These are phyloP conservation scores for Euclidia mi DNA, from an alignment of 2,888 invertebrate species.

Conservation along the genomic window DNA sequence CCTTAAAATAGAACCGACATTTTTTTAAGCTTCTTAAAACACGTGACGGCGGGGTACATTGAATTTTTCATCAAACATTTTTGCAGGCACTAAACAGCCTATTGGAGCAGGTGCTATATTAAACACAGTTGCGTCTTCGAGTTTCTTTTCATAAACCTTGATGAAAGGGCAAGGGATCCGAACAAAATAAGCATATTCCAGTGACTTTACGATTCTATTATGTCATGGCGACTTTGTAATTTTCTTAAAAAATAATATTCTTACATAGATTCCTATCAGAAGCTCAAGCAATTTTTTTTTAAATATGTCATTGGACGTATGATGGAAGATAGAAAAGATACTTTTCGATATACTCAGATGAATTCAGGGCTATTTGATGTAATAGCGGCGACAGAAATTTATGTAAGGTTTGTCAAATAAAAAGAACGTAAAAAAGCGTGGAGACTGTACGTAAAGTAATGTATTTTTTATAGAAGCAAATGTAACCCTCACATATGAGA, in stretches of 20 bases:
- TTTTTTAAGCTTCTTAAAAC: conserved; percentile 3
- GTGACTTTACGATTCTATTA: conserved; percentile 37
- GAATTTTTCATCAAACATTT: conserved; percentile 26
- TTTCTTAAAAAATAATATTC: conserved; percentile 23
- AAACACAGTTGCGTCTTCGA: conserved; percentile 11
- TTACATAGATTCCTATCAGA: conserved; percentile 2
- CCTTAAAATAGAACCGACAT: background rate
- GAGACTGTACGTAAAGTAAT: conserved; percentile 3
- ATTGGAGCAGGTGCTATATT: conserved; percentile 27
- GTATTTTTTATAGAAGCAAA: conserved; percentile 8
- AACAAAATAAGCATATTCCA: conserved; percentile 26
- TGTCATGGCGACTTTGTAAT: conserved; percentile 33
- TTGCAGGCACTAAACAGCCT: conserved; percentile 7
- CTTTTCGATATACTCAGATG: background rate
- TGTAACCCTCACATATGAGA: conserved; percentile 1
- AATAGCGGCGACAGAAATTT: background rate
- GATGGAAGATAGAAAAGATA: background rate
- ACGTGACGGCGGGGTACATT: conserved; percentile 2
- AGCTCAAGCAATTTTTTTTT: background rate
- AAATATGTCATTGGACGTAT: background rate
- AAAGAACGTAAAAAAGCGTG: conserved; percentile 7
- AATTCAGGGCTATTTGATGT: background rate
- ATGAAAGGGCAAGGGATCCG: conserved; percentile 22
- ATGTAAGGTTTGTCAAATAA: conserved; percentile 9
- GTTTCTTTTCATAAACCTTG: conserved; percentile 20